phyloP scores from a whole-genome alignment of 2,888 invertebrate genomes.

The Bellardia bayeri region DNA sequence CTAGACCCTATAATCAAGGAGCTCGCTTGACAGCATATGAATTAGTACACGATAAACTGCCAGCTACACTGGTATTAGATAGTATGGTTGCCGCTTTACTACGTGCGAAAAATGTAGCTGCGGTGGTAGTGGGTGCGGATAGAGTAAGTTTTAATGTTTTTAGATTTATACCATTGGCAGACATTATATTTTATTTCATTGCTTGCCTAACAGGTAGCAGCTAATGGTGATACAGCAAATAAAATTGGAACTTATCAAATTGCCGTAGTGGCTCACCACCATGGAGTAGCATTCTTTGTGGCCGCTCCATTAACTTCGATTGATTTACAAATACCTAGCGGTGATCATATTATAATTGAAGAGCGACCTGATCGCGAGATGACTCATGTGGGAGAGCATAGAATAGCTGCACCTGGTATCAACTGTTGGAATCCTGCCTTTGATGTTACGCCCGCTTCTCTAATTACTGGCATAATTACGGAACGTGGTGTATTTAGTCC shows the following conservation, averaged over 20 bases:
- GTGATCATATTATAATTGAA: slow-evolving; percentile 96
- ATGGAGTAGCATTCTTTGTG: slow-evolving; percentile 96
- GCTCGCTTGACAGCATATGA: slow-evolving; percentile 98
- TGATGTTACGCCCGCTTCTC: slow-evolving; percentile 96
- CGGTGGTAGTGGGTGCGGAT: slow-evolving; percentile 99
- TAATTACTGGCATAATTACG: slow-evolving; percentile 97
- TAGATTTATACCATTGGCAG: background rate
- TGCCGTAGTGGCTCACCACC: slow-evolving; percentile 95
- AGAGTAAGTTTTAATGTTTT: slow-evolving; percentile 86
- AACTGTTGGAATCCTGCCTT: slow-evolving; percentile 99
- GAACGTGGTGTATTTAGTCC: slow-evolving; percentile 94
- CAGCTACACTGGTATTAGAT: slow-evolving; percentile 96
- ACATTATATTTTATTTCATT: slow-evolving; percentile 3
- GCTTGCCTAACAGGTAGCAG: slow-evolving; percentile 87
- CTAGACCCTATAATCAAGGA: slow-evolving; percentile 99
- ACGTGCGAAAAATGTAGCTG: slow-evolving; percentile 92
- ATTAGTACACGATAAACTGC: slow-evolving; percentile 95
- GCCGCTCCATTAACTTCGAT: slow-evolving; percentile 97
- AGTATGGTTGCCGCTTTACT: slow-evolving; percentile 97
- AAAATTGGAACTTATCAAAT: slow-evolving; percentile 99
- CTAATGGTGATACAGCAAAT: slow-evolving; percentile 99
- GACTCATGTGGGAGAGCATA: slow-evolving; percentile 93
- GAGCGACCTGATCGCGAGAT: slow-evolving; percentile 96
- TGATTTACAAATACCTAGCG: slow-evolving; percentile 91
- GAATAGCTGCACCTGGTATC: slow-evolving; percentile 96